Base-by-base conservation (phyloP, 1,140 invertebrate species). In the Drosophila nasuta region DNA sequence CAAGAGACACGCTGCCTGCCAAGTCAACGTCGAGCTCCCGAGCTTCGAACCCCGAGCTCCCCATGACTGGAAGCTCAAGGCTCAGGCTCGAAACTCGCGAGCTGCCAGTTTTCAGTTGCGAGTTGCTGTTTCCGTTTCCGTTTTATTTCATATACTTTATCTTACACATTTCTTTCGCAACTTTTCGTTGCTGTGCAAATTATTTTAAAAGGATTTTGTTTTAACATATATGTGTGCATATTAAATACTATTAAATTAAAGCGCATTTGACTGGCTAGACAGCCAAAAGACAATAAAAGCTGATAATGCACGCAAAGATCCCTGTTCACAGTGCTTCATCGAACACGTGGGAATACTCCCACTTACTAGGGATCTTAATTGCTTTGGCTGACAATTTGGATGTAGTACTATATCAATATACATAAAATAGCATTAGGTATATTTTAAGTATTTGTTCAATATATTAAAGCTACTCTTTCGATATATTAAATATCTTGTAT, bases 131-230 rank as follows among this genome's bases (percentile, higher is more conserved):
- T 87, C 83, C 83, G 77, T 70, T 87, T 87, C 77, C 85, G 73
- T 43, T 76, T 65, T 20, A 25, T 46, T 54, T 69, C 30, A 11
- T 10, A 38, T 57, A 51, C 11, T 25, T 25, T 25, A 25, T 25
- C 6, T 35, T 35, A 51, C 8, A 28, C 30, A 54, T 49, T 56
- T 75, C 43, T 64, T 60, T 70, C 77, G 54, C 35, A 52, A 56
- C 45, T 52, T 64, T 60, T 57, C 11, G 46, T 57, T 67, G 43
- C 65, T 65, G 69, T 43, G 70, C 68, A 87, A 87, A 83, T 87
- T 88, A 83, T 88, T 89, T 88, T 88, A 88, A 89, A 88, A 83
- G 83, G 80, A 88, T 88, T 88, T 81, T 77, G 51, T 69, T 70
- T 76, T 82, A 48, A 30, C 81, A 81, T 51, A 45, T 49, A 45